Evolutionary conservation across 2,113 vertebrate species (phyloP), one percentile per base, ranked within the genome.

Genomic region (Myocastor coypus): DNA sequence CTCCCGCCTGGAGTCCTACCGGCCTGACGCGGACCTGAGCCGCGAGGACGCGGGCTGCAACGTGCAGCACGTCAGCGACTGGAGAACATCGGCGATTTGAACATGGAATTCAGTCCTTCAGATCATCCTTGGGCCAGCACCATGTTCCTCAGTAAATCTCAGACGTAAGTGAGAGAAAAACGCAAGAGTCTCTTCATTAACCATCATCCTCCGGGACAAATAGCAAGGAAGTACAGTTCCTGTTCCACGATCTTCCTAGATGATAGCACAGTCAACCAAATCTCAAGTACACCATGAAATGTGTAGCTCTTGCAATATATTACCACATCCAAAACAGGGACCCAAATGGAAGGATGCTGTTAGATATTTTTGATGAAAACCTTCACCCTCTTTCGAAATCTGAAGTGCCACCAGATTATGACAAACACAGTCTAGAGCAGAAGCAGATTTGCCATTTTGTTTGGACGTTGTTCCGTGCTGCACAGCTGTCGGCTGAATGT

Each of bases 391-490:
- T 99, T 94, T 98, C 99, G 98, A 99, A 99, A 98, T 99, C 99
- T 2, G 99, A 99, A 98, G 97, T 99, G 97, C 99, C 99, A 96
- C 98, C 99, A 95, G 99, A 99, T 97, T 99, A 99, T n/a, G 99
- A 99, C 94, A 99, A 99, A 98, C 99, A 99, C 11, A 99, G 99
- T 98, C 99, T 99, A 0, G 99, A 99, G 97, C 99, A 99, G 98
- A 99, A 99, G 97, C 99, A 99, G 98, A 99, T 99, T 98, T 99
- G 99, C 97, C 99, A 99, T 93, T 99, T 99, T 26, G 99, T 99
- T 96, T 99, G 99, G 95, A 99, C 99, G 1, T 98, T 99, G 95
- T 99, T 99, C 99, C 99, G 99, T 95, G 99, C 99, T 52, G 99
- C 99, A 77, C 99, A 99, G 98, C 99, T 99, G 98, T 99, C 99